Conservation (phyloP, 2,113 vertebrate species). For the Urocitellus parryii region DNA sequence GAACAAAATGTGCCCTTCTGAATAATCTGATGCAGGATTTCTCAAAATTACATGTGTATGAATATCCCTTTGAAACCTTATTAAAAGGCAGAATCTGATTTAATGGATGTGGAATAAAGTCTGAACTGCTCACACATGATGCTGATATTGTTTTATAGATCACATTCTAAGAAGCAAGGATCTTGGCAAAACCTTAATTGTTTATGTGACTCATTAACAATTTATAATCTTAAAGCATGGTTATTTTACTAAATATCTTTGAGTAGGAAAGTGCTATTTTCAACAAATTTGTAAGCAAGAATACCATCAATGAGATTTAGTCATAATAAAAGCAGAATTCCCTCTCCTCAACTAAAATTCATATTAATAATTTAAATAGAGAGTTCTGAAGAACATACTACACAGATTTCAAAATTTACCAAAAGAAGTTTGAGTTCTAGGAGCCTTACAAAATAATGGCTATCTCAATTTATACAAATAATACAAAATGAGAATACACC, state of each 20-base stretch:
- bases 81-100: background rate
- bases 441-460: background rate
- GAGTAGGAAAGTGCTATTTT: slow-evolving; percentile 4
- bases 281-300: slow-evolving; percentile 18
- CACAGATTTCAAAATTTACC: background rate
- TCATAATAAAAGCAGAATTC: background rate
- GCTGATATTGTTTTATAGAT: background rate
- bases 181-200: background rate
- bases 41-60: background rate
- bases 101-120: background rate
- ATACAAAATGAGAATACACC: background rate
- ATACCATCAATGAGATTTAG: background rate
- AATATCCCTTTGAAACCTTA: background rate
- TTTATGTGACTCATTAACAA: background rate
- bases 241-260: slow-evolving; percentile 45
- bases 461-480: slow-evolving; percentile 36
- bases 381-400: background rate
- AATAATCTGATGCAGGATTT: slow-evolving; percentile 4
- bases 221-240: slow-evolving; percentile 38
- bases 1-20: background rate
- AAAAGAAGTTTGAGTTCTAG: background rate
- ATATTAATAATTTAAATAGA: background rate
- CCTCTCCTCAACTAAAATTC: background rate
- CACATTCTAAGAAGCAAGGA: background rate
- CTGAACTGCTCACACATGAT: background rate